These are phyloP conservation scores for Pluvialis apricaria DNA, from an alignment of 2,113 vertebrate species.

Conservation along the genomic window DNA sequence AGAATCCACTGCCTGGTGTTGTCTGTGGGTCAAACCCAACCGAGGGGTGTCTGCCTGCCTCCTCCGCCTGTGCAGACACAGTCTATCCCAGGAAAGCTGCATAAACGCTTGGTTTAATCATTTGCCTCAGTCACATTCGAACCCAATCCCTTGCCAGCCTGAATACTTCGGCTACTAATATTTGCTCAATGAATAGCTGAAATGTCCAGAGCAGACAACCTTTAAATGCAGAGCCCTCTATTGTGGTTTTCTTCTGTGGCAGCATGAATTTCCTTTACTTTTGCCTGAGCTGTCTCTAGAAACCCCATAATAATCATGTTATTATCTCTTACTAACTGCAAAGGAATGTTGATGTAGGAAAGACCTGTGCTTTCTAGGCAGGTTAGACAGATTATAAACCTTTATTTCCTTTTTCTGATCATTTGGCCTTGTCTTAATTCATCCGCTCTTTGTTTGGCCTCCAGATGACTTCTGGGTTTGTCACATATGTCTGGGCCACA, in stretches of 20 bases:
- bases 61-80: not conserved
- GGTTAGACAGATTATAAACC: slow-evolving; percentile 12
- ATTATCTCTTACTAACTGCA: slow-evolving; percentile 30
- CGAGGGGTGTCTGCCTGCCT: not conserved
- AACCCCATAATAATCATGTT: not conserved
- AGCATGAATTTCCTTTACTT: not conserved
- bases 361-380: slow-evolving; percentile 47
- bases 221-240: not conserved
- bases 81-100: not conserved
- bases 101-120: not conserved
- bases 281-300: not conserved
- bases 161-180: not conserved
- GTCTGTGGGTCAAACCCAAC: not conserved
- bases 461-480: not conserved
- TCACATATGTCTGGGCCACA: not conserved
- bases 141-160: not conserved
- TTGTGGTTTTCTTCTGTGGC: slow-evolving; percentile 30
- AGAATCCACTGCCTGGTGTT: not conserved
- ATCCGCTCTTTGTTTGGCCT: not conserved
- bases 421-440: not conserved
- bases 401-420: not conserved
- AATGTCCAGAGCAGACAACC: slow-evolving; percentile 14
- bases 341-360: slow-evolving; percentile 41
- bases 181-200: slow-evolving; percentile 7
- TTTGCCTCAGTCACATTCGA: not conserved